Conservation (phyloP, 2,888 invertebrate species). For the Dryobotodes eremita region DNA sequence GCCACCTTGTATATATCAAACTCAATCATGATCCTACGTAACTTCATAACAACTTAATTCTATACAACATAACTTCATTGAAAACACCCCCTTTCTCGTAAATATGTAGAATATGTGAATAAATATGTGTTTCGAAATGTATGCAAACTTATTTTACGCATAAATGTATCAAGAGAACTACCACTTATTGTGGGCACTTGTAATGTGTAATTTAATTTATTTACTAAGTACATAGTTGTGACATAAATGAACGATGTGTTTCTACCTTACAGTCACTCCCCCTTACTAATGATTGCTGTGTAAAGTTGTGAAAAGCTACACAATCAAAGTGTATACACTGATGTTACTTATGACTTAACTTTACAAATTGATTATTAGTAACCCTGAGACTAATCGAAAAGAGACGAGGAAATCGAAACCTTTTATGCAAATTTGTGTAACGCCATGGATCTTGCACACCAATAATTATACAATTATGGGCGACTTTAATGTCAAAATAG, state of each 20-base stretch:
- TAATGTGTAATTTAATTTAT: not conserved
- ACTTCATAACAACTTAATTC: slow-evolving; percentile 3
- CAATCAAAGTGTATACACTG: too few relatives aligned
- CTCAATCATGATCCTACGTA: not conserved
- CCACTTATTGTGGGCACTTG: not conserved
- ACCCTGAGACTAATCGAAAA: too few relatives aligned
- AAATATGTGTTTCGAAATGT: slow-evolving; percentile 29
- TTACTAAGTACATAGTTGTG: not conserved
- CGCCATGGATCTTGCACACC: too few relatives aligned
- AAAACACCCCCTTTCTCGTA: slow-evolving; percentile 9
- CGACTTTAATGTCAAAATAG: too few relatives aligned
- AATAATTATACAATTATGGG: too few relatives aligned
- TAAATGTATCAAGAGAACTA: not conserved
- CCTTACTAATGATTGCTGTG: not conserved
- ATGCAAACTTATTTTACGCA: slow-evolving; percentile 39
- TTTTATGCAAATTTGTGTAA: too few relatives aligned
- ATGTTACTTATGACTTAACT: too few relatives aligned
- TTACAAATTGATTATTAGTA: not conserved
- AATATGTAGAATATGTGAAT: slow-evolving; percentile 55
- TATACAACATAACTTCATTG: not conserved
- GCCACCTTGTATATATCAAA: not conserved
- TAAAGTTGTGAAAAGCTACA: not conserved
- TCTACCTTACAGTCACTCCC: too few relatives aligned
- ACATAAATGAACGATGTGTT: not conserved
- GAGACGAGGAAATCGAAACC: too few relatives aligned